phyloP scores from a whole-genome alignment of 2,888 invertebrate genomes.

The Chrysolina americana region DNA sequence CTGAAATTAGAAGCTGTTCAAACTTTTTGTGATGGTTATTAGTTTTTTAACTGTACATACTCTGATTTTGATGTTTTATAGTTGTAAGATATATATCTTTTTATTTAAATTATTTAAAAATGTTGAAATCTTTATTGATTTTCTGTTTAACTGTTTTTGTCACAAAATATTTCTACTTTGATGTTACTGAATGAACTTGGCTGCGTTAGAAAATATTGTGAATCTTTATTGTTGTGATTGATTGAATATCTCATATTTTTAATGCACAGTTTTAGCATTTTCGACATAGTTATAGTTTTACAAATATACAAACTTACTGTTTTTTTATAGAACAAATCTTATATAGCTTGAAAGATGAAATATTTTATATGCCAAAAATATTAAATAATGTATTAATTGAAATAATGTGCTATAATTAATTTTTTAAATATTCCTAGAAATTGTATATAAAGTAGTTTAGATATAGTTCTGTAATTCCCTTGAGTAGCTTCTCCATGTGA shows the following conservation, averaged over 20 bases:
- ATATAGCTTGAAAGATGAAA: slow-evolving; percentile 59
- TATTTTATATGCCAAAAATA: slow-evolving; percentile 67
- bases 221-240: slow-evolving; percentile 44
- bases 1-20: slow-evolving; percentile 30
- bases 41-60: slow-evolving; percentile 44
- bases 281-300: slow-evolving; percentile 45
- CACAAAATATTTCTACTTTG: slow-evolving; percentile 36
- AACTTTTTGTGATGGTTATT: slow-evolving; percentile 43
- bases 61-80: slow-evolving; percentile 46
- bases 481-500: slow-evolving; percentile 39
- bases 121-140: slow-evolving; percentile 35
- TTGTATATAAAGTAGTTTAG: slow-evolving; percentile 57
- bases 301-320: slow-evolving; percentile 44
- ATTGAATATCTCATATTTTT: slow-evolving; percentile 42
- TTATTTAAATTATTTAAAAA: slow-evolving; percentile 38
- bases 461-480: slow-evolving; percentile 38
- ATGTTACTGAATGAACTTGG: slow-evolving; percentile 32
- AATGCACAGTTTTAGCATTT: slow-evolving; percentile 46
- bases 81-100: slow-evolving; percentile 43
- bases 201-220: slow-evolving; percentile 33
- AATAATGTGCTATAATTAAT: slow-evolving; percentile 61
- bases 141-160: slow-evolving; percentile 37
- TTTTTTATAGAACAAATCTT: slow-evolving; percentile 45
- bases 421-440: slow-evolving; percentile 57
- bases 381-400: slow-evolving; percentile 59